Base-by-base conservation (phyloP, 1,140 invertebrate genomes). In the Temnothorax longispinosus region DNA sequence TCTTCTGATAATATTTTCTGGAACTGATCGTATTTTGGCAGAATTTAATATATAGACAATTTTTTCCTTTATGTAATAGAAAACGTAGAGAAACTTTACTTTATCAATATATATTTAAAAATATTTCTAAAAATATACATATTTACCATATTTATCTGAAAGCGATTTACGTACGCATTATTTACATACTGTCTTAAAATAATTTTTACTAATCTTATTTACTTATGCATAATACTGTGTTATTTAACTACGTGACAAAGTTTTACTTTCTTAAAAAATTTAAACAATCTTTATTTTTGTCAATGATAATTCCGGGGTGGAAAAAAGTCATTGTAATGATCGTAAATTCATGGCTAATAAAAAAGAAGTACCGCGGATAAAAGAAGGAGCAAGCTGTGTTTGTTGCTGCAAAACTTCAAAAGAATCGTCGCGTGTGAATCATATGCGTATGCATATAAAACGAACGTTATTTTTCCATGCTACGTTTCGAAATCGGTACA, bases 381-480 rank as follows among this genome's bases (percentile, higher is more conserved):
- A 77, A 64, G 27, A 50, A 11, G 27, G 4, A 78, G 3, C 44
- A 38, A 18, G 44, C 18, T 47, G 41, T 62, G 18, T 78, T 65
- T 65, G 18, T 62, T 78, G 58, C 13, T 35, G 15, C 2, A 3
- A 65, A 65, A 78, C 58, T 65, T 78, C 41, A 78, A 78, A 64
- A 47, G 75, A 8, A 2, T n/a, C 18, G 6, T 44, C 32, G 35
- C 6, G 72, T 75, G 2, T 44, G n/a, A 67, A 15, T 47, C 56
- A 35, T 27, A 35, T 27, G 27, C 10, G 38, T 27, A 5, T 50
- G 10, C 2, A n/a, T 21, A 35, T 78, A 21, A 78, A 78, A 78
- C 11, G 3, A 78, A 78, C 27, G 27, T 78, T 78, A 65, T 78
- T 78, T 78, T 78, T 65, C 15, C 75, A 62, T 18, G 8, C 38